Evolutionary conservation across 35 echinoderm and acorn worm species (phyloP), one percentile per base, ranked within the genome.

Genomic region (Holothuria glaberrima): DNA sequence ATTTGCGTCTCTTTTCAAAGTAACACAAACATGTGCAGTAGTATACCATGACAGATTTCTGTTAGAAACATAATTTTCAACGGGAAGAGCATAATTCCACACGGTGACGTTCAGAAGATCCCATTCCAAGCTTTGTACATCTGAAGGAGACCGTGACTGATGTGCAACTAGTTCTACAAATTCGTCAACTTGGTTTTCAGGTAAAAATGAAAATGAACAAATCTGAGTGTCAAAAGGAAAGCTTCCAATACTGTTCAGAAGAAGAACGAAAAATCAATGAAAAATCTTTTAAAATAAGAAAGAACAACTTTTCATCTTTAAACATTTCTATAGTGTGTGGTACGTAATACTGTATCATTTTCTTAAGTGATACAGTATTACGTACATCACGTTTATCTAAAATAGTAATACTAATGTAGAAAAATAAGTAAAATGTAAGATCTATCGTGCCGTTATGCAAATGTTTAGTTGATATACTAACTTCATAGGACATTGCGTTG

Each of bases 161-260:
- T 20, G 19, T 75, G 71, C 22, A 30, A 38, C 10, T 48, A 54
- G 12, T 5, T 5, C 16, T 9, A 54, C 0, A 17, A 34, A 10
- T 25, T 78, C 74, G 22, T 2, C 4, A 78, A 6, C 12, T 25
- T 30, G 22, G 33, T 78, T 78, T 78, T 78, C 31, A 34, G 44
- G 31, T 17, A 34, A 0, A 48, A 38, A 45, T 0, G 33, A 4
- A 4, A 78, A 78, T 1, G 33, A n/a, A 22, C 74, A 78, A 12
- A 9, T 25, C 41, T 78, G 74, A 25, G 22, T 78, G 44, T 78
- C 74, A n/a, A 78, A 78, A 0, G 74, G 74, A 22, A 41, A 78
- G 27, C 12, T 9, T 38, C 21, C 7, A 48, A 78, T 78, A 9
- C 74, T 78, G 30, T 33, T n/a, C n/a, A n/a, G n/a, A n/a, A n/a